Evolutionary conservation across 2,113 vertebrate genomes (phyloP).

Genomic region (Nanorana parkeri): DNA sequence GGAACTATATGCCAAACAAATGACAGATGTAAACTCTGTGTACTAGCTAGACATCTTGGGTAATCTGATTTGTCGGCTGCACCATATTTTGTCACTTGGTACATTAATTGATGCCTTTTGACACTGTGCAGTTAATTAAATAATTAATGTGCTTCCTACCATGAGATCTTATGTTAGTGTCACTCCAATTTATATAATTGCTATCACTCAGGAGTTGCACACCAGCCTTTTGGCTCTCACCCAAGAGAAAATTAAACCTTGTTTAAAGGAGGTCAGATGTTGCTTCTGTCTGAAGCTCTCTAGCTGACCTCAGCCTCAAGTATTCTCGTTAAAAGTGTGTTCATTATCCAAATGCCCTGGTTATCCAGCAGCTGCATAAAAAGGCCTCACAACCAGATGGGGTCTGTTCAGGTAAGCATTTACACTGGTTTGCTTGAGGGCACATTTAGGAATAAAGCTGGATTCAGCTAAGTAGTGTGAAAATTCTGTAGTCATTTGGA

Average conservation of each 20-base stretch:
- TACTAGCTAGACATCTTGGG: slow-evolving; percentile 21
- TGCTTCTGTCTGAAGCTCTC: background rate
- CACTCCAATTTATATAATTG: slow-evolving; percentile 38
- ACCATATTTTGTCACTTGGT: slow-evolving; percentile 18
- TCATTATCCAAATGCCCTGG: no score
- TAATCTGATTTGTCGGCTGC: background rate
- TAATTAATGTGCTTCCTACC: slow-evolving; percentile 31
- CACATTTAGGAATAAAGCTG: no score
- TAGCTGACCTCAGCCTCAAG: background rate
- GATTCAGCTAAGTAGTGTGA: no score
- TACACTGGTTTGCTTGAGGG: no score
- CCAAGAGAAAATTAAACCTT: slow-evolving; percentile 25
- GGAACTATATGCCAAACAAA: no score
- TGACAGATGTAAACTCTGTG: no score
- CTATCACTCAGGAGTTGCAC: slow-evolving; percentile 21
- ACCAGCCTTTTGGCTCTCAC: slow-evolving; percentile 21
- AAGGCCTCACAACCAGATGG: no score
- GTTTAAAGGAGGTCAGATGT: slow-evolving; percentile 22
- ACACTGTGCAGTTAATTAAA: slow-evolving; percentile 37
- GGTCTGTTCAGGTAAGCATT: no score
- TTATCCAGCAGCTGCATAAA: no score
- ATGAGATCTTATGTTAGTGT: slow-evolving; percentile 34
- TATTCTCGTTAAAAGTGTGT: no score
- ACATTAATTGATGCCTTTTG: slow-evolving; percentile 39
- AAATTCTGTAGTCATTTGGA: no score